A percentile compares a stretch with the other conserved stretches of the same genome.
Evolutionary conservation across 1,140 invertebrate species (phyloP).

Genomic region (Conus betulinus): DNA sequence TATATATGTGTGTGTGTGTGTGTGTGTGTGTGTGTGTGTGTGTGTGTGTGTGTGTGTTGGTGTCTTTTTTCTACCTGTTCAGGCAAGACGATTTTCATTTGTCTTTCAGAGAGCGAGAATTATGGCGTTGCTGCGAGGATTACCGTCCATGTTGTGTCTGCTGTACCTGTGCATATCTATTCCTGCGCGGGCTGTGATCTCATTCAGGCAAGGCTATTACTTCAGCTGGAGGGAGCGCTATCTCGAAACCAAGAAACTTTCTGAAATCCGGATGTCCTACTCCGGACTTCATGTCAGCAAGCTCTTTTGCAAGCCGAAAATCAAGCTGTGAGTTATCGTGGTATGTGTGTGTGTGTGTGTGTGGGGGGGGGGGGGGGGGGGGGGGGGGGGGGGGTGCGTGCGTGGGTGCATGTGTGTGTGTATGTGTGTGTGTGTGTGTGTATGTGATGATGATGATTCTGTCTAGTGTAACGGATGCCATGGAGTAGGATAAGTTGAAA

Average conservation of each 20-base stretch:
- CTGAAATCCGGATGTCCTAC: conserved; percentile 40
- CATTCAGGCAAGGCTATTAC: conserved; percentile 1
- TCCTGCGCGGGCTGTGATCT: conserved; percentile 10
- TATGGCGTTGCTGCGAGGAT: neutral
- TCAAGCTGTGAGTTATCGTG: no score
- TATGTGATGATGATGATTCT: neutral
- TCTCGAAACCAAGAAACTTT: neutral
- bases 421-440: neutral
- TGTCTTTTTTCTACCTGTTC: no score
- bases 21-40: no score
- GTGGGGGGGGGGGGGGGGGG: no score
- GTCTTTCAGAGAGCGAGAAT: neutral
- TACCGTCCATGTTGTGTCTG: conserved; percentile 48
- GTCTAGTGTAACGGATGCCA: no score
- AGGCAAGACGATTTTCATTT: no score
- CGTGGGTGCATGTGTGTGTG: no score
- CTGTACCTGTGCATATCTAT: conserved; percentile 47
- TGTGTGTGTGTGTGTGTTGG: no score
- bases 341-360: no score
- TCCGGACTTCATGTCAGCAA: conserved; percentile 43
- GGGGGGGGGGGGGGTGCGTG: no score
- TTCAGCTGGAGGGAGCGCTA: neutral
- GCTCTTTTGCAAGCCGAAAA: conserved; percentile 39
- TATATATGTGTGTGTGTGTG: no score
- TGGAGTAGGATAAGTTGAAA: no score